Percentiles rank a stretch among this genome's conserved stretches.
Conservation (phyloP, 2,888 invertebrate species). For the Volucella zonaria region DNA sequence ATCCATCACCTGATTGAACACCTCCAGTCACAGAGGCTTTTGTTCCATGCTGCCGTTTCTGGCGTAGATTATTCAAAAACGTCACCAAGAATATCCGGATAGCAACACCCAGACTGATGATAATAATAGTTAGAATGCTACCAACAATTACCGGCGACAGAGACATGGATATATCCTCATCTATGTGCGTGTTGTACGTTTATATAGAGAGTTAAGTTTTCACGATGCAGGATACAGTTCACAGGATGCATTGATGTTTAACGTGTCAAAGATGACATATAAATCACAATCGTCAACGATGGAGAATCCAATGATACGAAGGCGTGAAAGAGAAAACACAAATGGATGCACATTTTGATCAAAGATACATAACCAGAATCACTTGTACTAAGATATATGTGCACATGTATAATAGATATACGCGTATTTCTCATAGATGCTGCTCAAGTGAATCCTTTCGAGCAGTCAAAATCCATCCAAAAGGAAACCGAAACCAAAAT, state of each 20-base stretch:
- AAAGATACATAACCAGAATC: constrained; percentile 15
- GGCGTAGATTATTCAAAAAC: constrained; percentile 81
- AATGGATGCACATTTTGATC: constrained; percentile 22
- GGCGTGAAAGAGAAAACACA: constrained; percentile 22
- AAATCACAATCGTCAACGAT: constrained; percentile 39
- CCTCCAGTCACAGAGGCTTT: constrained; percentile 80
- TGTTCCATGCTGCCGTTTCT: constrained; percentile 81
- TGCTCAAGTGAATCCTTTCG: neutral
- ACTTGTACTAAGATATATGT: neutral
- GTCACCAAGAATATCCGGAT: constrained; percentile 82
- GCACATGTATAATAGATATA: neutral
- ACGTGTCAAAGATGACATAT: constrained; percentile 22
- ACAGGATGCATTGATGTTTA: constrained; percentile 5
- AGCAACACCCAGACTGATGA: constrained; percentile 82
- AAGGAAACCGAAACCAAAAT: constrained; percentile 37
- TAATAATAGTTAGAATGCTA: constrained; percentile 82
- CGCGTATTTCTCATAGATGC: no score
- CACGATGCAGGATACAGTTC: constrained; percentile 3
- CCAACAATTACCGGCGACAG: constrained; percentile 82
- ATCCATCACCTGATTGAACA: constrained; percentile 80
- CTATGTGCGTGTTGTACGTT: constrained; percentile 74
- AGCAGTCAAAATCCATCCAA: constrained; percentile 16
- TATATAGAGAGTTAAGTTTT: no score
- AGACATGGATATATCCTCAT: constrained; percentile 81
- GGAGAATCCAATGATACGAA: constrained; percentile 28